Conservation (phyloP, 2,888 invertebrate species). For the Gymnoscelis rufifasciata region DNA sequence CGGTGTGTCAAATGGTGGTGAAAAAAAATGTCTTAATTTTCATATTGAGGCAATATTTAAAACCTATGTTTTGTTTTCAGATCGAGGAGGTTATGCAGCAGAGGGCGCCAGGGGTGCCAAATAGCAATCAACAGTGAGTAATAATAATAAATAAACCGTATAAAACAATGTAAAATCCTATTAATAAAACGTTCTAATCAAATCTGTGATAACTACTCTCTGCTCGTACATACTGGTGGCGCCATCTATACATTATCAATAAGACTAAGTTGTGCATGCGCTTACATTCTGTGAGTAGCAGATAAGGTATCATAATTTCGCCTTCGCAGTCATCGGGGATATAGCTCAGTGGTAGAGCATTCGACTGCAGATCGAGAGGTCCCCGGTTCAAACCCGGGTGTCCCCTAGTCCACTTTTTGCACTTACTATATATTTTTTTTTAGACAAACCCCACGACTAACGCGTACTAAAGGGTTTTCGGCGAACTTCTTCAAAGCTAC, state of each 20-base stretch:
- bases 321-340: constrained; percentile 36
- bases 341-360: constrained; percentile 79
- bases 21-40: too few species aligned
- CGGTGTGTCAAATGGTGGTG: too few species aligned
- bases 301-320: constrained; percentile 39
- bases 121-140: constrained; percentile 61
- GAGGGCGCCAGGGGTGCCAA: constrained; percentile 73
- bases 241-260: constrained; percentile 45
- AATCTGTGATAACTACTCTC: too few species aligned
- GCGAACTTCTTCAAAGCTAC: constrained; percentile 72
- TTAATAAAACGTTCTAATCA: too few species aligned
- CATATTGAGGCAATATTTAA: too few species aligned
- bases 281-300: constrained; percentile 34
- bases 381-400: constrained; percentile 79
- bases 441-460: constrained; percentile 39
- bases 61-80: constrained; percentile 45
- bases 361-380: constrained; percentile 79
- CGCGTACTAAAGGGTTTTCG: constrained; percentile 49
- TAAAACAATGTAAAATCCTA: not conserved
- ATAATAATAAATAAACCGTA: not conserved
- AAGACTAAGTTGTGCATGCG: constrained; percentile 12
- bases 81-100: constrained; percentile 78
- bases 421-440: constrained; percentile 20
- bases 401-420: constrained; percentile 48
- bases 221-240: constrained; percentile 26